phyloP scores from a whole-genome alignment of 2,113 vertebrate species.

The Anoura caudifer region DNA sequence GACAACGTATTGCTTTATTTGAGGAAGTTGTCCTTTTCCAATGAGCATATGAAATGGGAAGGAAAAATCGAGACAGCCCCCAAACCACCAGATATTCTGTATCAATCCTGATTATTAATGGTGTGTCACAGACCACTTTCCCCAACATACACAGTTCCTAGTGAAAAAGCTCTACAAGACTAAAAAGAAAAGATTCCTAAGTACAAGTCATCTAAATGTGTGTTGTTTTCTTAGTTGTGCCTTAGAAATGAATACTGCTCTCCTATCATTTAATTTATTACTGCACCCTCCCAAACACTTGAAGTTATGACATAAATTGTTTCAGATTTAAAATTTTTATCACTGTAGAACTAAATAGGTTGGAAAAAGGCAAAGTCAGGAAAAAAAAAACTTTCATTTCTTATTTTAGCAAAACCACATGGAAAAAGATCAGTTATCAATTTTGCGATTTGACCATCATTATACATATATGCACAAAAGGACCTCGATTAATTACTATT shows the following conservation, averaged over 20 bases:
- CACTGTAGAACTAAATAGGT: neutral
- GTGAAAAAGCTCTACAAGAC: neutral
- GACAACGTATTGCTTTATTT: neutral
- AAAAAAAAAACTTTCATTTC: neutral
- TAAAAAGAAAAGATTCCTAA: neutral
- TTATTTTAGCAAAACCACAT: constrained; percentile 10
- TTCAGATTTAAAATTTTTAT: neutral
- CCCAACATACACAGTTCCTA: neutral
- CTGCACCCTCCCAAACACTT: neutral
- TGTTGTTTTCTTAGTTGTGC: neutral
- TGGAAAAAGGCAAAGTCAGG: neutral
- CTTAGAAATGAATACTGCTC: neutral
- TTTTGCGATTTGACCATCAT: neutral
- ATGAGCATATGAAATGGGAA: neutral
- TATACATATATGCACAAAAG: neutral
- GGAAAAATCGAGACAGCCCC: neutral
- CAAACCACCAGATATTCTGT: neutral
- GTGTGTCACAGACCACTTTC: neutral
- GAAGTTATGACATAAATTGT: neutral
- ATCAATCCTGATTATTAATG: neutral
- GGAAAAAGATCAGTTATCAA: neutral
- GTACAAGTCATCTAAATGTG: neutral
- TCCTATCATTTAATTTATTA: neutral
- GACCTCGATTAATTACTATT: neutral
- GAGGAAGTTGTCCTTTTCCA: neutral